phyloP scores from a whole-genome alignment of 2,888 invertebrate species.

The Hetaerina titia region DNA sequence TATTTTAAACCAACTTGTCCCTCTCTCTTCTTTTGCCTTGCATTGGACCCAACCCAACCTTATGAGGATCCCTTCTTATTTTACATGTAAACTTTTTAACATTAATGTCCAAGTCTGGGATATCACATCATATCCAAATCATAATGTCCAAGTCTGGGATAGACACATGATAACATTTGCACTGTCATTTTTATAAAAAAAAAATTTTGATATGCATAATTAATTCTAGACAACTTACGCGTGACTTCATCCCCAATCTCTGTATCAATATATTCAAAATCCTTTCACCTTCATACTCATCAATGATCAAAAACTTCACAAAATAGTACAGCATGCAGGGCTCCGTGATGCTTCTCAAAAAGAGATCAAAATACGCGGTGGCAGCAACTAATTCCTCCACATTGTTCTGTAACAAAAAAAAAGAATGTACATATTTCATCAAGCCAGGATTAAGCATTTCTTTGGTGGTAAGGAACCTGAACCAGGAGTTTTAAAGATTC shows the following conservation, averaged over 20 bases:
- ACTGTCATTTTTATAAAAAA: no score
- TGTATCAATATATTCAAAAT: constrained; percentile 90
- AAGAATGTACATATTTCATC: constrained; percentile 1
- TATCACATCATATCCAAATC: no score
- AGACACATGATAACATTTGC: no score
- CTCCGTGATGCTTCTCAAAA: constrained; percentile 91
- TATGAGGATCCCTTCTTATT: no score
- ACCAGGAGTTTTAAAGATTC: neutral
- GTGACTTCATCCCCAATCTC: constrained; percentile 86
- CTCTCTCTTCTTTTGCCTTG: no score
- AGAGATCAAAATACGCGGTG: constrained; percentile 94
- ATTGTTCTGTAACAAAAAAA: constrained; percentile 85
- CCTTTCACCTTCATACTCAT: constrained; percentile 90
- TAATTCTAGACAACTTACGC: constrained; percentile 80
- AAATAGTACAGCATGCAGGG: constrained; percentile 90
- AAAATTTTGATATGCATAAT: no score
- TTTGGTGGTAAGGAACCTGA: neutral
- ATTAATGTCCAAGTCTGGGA: no score
- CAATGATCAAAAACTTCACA: constrained; percentile 90
- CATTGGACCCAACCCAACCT: no score
- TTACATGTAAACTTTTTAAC: no score
- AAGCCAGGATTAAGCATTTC: constrained; percentile 59
- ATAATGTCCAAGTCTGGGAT: no score
- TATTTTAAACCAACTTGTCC: no score
- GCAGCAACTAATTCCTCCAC: constrained; percentile 94